Percentiles rank a stretch among this genome's conserved stretches.
These are phyloP conservation scores for Excalfactoria chinensis DNA, from an alignment of 2,113 vertebrate species.

Conservation along the genomic window DNA sequence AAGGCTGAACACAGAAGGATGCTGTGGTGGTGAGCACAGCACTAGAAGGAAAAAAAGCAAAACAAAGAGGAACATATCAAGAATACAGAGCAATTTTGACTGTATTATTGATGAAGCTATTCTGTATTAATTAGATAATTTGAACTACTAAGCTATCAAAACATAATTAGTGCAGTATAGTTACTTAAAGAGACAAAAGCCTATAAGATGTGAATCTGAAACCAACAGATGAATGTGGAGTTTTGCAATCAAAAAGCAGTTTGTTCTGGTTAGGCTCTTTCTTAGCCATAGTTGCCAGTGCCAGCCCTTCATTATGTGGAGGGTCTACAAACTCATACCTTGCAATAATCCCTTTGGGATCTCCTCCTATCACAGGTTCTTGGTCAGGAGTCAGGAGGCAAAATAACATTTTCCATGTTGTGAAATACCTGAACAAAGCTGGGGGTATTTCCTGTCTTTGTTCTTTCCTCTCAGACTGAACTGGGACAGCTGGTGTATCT, in stretches of 20 bases:
- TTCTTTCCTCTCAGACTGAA: rapidly evolving
- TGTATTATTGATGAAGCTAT: not conserved
- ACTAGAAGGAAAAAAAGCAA: no score
- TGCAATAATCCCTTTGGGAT: not conserved
- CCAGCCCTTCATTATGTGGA: not conserved
- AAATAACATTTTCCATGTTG: not conserved
- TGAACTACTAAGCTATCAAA: not conserved
- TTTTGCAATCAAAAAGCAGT: not conserved
- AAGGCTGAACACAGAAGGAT: not conserved
- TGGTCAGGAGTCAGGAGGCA: not conserved
- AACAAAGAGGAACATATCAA: not conserved
- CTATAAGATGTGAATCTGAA: not conserved
- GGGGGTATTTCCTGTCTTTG: not conserved
- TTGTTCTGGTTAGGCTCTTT: not conserved
- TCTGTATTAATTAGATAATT: not conserved
- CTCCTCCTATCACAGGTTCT: not conserved
- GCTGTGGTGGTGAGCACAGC: not conserved
- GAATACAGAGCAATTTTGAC: not conserved
- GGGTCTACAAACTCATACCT: not conserved
- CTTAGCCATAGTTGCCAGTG: not conserved
- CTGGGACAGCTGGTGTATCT: no score
- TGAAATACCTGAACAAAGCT: not conserved
- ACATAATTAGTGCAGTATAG: not conserved
- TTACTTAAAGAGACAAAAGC: not conserved
- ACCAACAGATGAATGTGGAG: not conserved